Conservation (phyloP, 2,888 invertebrate genomes). For the Platynereis dumerilii region DNA sequence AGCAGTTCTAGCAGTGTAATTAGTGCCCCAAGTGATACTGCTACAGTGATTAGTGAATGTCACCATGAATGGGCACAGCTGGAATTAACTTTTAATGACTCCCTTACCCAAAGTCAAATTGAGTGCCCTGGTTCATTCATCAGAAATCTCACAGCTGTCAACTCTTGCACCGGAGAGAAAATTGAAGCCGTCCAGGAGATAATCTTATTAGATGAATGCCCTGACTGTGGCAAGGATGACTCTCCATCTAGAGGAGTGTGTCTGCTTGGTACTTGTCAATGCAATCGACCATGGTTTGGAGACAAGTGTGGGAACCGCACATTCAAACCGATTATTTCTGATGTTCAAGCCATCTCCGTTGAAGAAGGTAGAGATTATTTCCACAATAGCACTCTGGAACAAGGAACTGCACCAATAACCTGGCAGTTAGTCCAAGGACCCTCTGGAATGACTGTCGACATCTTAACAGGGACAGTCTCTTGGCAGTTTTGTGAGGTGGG, state of each 20-base stretch:
- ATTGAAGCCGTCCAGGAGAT: background rate
- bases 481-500: background rate
- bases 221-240: background rate
- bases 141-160: background rate
- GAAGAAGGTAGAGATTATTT: background rate
- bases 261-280: background rate
- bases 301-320: background rate
- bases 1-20: background rate
- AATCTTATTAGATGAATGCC: background rate
- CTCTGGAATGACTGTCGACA: background rate
- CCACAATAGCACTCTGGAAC: background rate
- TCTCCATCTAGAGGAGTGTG: background rate
- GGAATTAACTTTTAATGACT: background rate
- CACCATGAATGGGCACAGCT: background rate
- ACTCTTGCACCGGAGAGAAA: background rate
- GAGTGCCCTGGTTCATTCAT: background rate
- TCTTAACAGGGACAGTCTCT: background rate
- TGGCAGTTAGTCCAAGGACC: background rate
- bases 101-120: background rate
- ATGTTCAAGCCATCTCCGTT: background rate
- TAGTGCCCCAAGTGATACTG: background rate
- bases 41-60: background rate
- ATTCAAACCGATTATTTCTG: background rate
- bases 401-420: background rate
- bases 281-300: constrained; percentile 6